A percentile compares a stretch with the other conserved stretches of the same genome.
These are phyloP conservation scores for Trileptium ribeirensis DNA, from an alignment of 2,888 invertebrate genomes.

Conservation along the genomic window DNA sequence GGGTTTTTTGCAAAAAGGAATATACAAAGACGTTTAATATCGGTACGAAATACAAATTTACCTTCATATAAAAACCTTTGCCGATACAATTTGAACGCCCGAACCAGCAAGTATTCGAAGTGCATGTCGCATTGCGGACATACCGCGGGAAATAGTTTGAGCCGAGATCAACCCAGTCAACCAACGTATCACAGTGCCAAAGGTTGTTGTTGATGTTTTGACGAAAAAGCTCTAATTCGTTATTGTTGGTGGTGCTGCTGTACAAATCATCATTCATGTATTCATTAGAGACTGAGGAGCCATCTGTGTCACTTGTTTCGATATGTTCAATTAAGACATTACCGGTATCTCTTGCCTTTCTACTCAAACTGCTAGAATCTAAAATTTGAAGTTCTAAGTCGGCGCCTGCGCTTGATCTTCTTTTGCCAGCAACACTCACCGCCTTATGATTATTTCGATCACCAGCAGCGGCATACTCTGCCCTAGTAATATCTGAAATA, in stretches of 20 bases:
- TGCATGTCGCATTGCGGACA: slow-evolving; percentile 13
- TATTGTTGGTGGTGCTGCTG: neutral
- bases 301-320: neutral
- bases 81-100: neutral
- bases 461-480: neutral
- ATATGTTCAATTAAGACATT: neutral
- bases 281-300: neutral
- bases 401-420: neutral
- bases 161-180: slow-evolving; percentile 12
- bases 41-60: neutral
- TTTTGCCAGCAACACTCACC: neutral
- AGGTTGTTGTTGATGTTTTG: neutral
- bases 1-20: too few species aligned
- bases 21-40: too few species aligned
- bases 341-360: neutral
- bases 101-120: neutral
- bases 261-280: neutral
- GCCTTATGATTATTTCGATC: neutral
- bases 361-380: neutral
- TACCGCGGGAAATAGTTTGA: slow-evolving; percentile 2
- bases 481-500: neutral
- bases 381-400: neutral
- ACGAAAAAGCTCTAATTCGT: neutral
- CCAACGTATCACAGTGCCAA: slow-evolving; percentile 8
- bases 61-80: neutral